Conservation (phyloP, 2,888 invertebrate genomes). For the Phengaris alcon region DNA sequence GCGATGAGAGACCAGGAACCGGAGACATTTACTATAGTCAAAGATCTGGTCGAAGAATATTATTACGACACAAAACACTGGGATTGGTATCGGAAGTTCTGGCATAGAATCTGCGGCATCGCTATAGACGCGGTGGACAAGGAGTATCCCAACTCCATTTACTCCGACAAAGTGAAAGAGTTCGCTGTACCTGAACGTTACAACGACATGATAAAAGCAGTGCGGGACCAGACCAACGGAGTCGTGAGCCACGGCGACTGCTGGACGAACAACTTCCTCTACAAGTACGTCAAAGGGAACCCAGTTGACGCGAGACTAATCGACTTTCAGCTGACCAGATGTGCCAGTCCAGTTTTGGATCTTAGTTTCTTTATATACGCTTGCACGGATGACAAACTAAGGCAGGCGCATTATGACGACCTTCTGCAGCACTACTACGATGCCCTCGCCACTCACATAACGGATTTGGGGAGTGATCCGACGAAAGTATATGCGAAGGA, state of each 20-base stretch:
- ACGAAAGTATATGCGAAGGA: conserved; percentile 73
- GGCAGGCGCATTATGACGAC: conserved; percentile 78
- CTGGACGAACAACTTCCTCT: conserved; percentile 87
- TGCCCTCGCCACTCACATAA: conserved; percentile 74
- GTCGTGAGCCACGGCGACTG: conserved; percentile 86
- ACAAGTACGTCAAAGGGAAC: conserved; percentile 54
- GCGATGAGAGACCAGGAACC: conserved; percentile 79
- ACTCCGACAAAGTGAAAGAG: conserved; percentile 76
- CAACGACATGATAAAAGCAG: conserved; percentile 68
- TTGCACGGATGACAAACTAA: conserved; percentile 80
- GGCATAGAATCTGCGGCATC: conserved; percentile 70
- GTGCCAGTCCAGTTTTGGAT: conserved; percentile 79
- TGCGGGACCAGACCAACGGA: conserved; percentile 59
- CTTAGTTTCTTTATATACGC: conserved; percentile 75
- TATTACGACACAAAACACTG: conserved; percentile 78
- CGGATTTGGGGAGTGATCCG: conserved; percentile 80
- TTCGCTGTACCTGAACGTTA: conserved; percentile 76
- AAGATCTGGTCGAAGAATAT: conserved; percentile 69
- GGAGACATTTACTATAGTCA: conserved; percentile 64
- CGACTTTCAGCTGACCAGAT: conserved; percentile 84
- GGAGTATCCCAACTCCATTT: conserved; percentile 80
- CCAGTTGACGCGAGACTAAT: conserved; percentile 78
- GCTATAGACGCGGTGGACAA: conserved; percentile 82
- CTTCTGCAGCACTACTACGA: conserved; percentile 81
- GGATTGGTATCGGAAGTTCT: conserved; percentile 79